These are phyloP conservation scores for Lordiphosa mommai DNA, from an alignment of 1,140 invertebrate genomes.

Conservation along the genomic window DNA sequence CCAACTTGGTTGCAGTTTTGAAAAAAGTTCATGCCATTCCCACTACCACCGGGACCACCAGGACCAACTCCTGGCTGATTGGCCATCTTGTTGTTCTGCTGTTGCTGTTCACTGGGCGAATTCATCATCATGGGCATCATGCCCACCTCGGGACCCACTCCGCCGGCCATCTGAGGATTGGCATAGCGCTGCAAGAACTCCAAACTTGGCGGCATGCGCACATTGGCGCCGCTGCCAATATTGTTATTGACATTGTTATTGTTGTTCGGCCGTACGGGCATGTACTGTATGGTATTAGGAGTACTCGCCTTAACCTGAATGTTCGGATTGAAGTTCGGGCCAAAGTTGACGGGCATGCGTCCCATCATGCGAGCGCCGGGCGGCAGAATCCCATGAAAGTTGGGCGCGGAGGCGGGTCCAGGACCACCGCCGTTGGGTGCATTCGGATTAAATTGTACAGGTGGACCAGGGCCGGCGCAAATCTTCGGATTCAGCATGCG, in stretches of 20 bases:
- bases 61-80: slow-evolving; percentile 30
- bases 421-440: slow-evolving; percentile 31
- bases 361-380: slow-evolving; percentile 80
- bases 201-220: slow-evolving; percentile 91
- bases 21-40: slow-evolving; percentile 73
- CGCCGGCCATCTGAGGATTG: slow-evolving; percentile 84
- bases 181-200: slow-evolving; percentile 95
- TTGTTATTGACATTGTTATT: slow-evolving; percentile 81
- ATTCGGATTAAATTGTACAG: slow-evolving; percentile 53
- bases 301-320: slow-evolving; percentile 97
- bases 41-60: neutral
- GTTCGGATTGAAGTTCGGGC: slow-evolving; percentile 82
- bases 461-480: slow-evolving; percentile 78
- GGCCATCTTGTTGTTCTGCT: slow-evolving; percentile 30
- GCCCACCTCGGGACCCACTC: slow-evolving; percentile 65
- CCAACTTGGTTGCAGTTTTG: slow-evolving; percentile 80
- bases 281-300: slow-evolving; percentile 98
- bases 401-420: slow-evolving; percentile 36
- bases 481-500: slow-evolving; percentile 78
- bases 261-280: slow-evolving; percentile 92
- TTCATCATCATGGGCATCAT: slow-evolving; percentile 51
- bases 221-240: slow-evolving; percentile 1
- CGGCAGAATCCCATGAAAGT: slow-evolving; percentile 79
- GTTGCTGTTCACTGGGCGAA: slow-evolving; percentile 36
- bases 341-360: slow-evolving; percentile 73